These are phyloP conservation scores for Galemys pyrenaicus DNA, from an alignment of 2,113 vertebrate species.

Conservation along the genomic window DNA sequence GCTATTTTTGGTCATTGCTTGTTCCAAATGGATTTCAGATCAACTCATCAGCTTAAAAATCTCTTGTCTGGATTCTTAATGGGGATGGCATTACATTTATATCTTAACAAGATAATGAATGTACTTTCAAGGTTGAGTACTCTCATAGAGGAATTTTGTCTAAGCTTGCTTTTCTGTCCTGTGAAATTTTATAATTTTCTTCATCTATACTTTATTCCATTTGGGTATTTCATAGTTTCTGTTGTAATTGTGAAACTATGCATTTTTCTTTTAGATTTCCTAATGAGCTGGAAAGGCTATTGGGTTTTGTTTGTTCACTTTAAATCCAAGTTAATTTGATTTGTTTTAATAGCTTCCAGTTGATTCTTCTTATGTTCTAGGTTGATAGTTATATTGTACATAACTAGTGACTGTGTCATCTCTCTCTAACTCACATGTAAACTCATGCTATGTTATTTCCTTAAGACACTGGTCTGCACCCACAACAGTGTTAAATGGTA, in stretches of 20 bases:
- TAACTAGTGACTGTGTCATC: background rate
- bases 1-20: background rate
- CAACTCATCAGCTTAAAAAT: background rate
- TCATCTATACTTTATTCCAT: background rate
- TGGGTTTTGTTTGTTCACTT: slow-evolving; percentile 36
- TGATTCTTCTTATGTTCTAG: background rate
- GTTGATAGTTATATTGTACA: background rate
- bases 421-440: background rate
- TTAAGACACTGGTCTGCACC: background rate
- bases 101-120: background rate
- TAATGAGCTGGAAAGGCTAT: slow-evolving; percentile 13
- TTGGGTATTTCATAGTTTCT: background rate
- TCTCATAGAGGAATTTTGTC: background rate
- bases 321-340: background rate
- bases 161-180: background rate
- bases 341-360: background rate
- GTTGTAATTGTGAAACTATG: background rate
- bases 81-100: background rate
- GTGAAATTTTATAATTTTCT: background rate
- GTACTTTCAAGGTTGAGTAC: background rate
- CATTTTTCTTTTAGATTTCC: slow-evolving; percentile 24
- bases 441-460: background rate
- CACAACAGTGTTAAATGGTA: background rate
- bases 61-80: slow-evolving; percentile 15
- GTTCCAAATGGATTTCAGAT: background rate